Evolutionary conservation across 2,888 invertebrate genomes (phyloP), one percentile per base, ranked within the genome.

Genomic region (Mactromeris polynyma): DNA sequence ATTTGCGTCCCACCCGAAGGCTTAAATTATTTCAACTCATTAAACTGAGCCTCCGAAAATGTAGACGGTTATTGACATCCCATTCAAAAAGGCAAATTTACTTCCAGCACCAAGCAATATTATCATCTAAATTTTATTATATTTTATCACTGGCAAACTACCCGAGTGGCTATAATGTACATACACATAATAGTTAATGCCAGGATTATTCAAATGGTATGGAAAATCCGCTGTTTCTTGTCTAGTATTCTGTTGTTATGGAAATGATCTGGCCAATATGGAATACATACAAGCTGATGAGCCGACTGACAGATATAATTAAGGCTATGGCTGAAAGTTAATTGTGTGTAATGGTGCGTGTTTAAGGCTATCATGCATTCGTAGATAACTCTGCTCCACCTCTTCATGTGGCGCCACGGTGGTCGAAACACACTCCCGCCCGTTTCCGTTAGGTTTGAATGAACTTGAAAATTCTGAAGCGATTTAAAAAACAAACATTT

Each of bases 271-370:
- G 54, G 38, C 38, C 54, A 84, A 84, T 84, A 77, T 78, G 84
- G 78, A 51, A 78, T 78, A 54, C 78, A 40, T 77, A n/a, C 36
- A 51, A 26, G 36, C 36, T 84, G 84, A 84, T 84, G 84, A 78
- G 78, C 36, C 84, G 81, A n/a, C 64, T 86, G 86, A 86, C 86
- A 86, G 73, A 81, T 69, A 80, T 69, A 86, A 86, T 86, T 86
- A 86, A 86, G 40, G 69, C 9, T 40, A 42, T 86, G 81, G 81
- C 46, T 46, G 40, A 17, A 40, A 58, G 64, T 86, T 64, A 86
- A 86, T 81, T 40, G 36, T 14, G 86, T 69, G 86, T 81, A 81
- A 81, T 81, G 86, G 36, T 42, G 81, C 86, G 46, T 86, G 81
- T 11, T 31, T 69, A 81, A 69, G 38, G 51, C 78, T 78, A 51